phyloP scores from a whole-genome alignment of 2,113 vertebrate species.

The Cepphus grylle region DNA sequence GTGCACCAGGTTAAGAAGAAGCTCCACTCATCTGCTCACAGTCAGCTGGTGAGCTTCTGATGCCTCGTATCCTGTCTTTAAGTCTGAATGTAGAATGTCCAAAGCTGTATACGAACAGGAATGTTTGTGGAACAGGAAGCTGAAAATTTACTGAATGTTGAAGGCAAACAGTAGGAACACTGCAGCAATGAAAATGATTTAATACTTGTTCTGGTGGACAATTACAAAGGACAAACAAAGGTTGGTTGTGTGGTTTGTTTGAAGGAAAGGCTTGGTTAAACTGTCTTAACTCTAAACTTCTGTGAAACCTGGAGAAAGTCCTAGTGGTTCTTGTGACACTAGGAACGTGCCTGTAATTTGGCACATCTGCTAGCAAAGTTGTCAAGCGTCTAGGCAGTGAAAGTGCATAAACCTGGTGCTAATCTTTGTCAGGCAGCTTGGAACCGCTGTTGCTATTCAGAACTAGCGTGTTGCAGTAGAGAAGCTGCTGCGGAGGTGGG shows the following conservation, averaged over 20 bases:
- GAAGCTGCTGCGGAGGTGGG: neutral
- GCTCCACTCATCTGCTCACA: accelerated
- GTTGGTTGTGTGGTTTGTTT: neutral
- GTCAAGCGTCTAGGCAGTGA: neutral
- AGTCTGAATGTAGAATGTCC: neutral
- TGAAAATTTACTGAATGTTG: neutral
- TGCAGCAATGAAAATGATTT: neutral
- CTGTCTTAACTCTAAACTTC: neutral
- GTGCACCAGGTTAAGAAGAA: neutral
- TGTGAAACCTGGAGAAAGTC: neutral
- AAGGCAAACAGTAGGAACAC: neutral
- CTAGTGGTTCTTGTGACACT: neutral
- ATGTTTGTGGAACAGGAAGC: neutral
- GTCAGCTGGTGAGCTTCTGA: neutral
- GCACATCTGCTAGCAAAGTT: neutral
- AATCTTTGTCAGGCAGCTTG: neutral
- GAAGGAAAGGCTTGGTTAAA: neutral
- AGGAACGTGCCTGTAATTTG: neutral
- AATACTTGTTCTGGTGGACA: neutral
- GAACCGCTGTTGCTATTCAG: neutral
- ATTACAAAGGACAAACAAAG: neutral
- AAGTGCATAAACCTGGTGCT: neutral
- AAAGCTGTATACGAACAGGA: neutral
- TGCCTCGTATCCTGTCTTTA: neutral
- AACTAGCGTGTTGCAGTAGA: neutral